Conservation (phyloP, 2,888 invertebrate species). For the Beris morrisii region DNA sequence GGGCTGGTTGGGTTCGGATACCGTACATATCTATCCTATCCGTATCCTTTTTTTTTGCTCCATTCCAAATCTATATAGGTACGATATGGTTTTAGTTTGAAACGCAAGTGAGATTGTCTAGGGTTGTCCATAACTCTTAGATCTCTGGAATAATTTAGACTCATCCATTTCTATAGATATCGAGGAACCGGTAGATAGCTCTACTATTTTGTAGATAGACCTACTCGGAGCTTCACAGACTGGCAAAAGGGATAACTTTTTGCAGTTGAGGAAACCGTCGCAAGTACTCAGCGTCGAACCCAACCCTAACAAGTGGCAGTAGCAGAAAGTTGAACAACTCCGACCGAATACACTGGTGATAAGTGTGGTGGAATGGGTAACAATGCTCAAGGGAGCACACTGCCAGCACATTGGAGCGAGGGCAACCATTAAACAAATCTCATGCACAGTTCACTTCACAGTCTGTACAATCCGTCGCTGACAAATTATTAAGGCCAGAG, state of each 20-base stretch:
- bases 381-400: conserved; percentile 33
- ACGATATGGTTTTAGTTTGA: too few relatives aligned
- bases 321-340: conserved; percentile 32
- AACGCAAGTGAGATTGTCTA: conserved; percentile 31
- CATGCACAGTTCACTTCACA: conserved; percentile 45
- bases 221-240: too few relatives aligned
- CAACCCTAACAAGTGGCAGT: conserved; percentile 40
- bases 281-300: conserved; percentile 38
- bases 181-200: too few relatives aligned
- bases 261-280: background rate
- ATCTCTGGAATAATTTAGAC: conserved; percentile 34
- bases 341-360: conserved; percentile 4
- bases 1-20: conserved; percentile 37
- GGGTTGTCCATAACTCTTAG: conserved; percentile 35
- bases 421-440: conserved; percentile 45
- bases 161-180: too few relatives aligned
- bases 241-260: too few relatives aligned
- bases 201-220: too few relatives aligned
- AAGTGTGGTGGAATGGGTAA: conserved; percentile 35
- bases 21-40: conserved; percentile 40
- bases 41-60: conserved; percentile 32
- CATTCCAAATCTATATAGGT: too few relatives aligned
- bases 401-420: conserved; percentile 41
- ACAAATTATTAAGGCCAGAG: conserved; percentile 43
- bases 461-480: conserved; percentile 44